phyloP scores from a whole-genome alignment of 2,888 invertebrate genomes.

The Theristus sp. region DNA sequence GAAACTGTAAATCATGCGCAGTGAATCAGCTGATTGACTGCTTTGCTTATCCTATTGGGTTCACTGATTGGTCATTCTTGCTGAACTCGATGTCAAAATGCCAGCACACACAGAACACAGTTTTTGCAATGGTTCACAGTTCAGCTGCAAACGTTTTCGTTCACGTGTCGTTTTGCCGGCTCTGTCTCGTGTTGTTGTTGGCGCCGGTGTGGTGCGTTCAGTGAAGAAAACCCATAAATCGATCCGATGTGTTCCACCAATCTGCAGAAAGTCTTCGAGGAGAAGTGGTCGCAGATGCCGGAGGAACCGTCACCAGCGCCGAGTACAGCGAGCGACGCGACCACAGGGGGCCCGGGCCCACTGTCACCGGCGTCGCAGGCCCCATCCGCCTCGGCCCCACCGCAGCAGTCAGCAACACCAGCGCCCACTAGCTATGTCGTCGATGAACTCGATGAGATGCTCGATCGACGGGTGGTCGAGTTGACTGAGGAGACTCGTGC shows the following conservation, averaged over 20 bases:
- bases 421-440: neutral
- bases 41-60: too few species aligned
- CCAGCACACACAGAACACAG: too few species aligned
- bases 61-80: too few species aligned
- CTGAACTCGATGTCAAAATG: too few species aligned
- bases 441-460: constrained; percentile 7
- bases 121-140: too few species aligned
- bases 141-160: too few species aligned
- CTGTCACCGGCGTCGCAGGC: neutral
- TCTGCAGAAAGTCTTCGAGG: constrained; percentile 1
- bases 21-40: too few species aligned
- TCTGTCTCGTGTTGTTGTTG: neutral
- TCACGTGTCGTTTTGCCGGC: neutral
- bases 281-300: constrained; percentile 1
- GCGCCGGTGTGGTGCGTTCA: neutral
- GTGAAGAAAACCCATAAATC: neutral
- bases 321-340: neutral
- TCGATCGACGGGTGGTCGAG: constrained; percentile 2
- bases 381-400: neutral
- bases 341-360: neutral
- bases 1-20: too few species aligned
- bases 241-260: too few species aligned
- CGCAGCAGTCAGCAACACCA: constrained; percentile 1
- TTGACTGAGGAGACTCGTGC: neutral
- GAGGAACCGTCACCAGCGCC: constrained; percentile 1